A percentile compares a stretch with the other conserved stretches of the same genome.
These are phyloP conservation scores for Chymomyza amoena DNA, from an alignment of 2,888 invertebrate genomes.

Conservation along the genomic window DNA sequence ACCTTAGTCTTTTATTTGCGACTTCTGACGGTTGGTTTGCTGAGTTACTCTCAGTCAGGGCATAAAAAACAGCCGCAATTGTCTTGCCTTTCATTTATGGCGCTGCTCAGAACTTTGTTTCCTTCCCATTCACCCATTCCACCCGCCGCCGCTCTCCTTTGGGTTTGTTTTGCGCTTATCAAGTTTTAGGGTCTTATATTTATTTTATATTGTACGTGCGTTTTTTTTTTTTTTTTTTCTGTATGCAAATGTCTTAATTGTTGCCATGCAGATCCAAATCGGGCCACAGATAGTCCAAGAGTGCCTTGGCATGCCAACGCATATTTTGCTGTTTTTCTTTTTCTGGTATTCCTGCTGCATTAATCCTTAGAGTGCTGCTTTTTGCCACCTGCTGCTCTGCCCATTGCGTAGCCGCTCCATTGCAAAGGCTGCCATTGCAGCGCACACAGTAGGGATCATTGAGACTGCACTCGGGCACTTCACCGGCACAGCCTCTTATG, in stretches of 20 bases:
- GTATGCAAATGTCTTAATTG: constrained; percentile 17
- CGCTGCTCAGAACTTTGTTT: too few species aligned
- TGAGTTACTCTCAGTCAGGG: too few species aligned
- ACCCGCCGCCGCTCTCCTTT: neutral
- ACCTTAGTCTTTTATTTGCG: too few species aligned
- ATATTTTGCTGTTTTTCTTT: neutral
- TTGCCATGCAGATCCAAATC: constrained; percentile 1
- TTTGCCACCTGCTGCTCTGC: constrained; percentile 8
- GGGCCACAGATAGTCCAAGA: constrained; percentile 27
- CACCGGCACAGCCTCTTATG: constrained; percentile 64
- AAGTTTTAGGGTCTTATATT: constrained; percentile 5
- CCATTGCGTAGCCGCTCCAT: constrained; percentile 57
- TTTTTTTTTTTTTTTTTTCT: neutral
- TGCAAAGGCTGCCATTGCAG: constrained; percentile 73
- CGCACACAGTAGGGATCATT: constrained; percentile 73
- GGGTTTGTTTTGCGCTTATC: neutral
- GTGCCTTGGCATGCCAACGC: constrained; percentile 6
- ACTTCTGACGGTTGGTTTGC: too few species aligned
- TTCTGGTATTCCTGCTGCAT: neutral
- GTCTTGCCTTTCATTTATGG: too few species aligned
- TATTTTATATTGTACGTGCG: constrained; percentile 12
- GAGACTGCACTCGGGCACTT: constrained; percentile 65
- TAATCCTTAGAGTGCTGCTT: neutral
- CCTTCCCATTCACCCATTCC: neutral
- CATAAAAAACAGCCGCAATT: constrained; percentile 24